Percentiles rank a stretch among this genome's conserved stretches.
phyloP scores from a whole-genome alignment of 2,888 invertebrate species.

The Crepidodera aurea region DNA sequence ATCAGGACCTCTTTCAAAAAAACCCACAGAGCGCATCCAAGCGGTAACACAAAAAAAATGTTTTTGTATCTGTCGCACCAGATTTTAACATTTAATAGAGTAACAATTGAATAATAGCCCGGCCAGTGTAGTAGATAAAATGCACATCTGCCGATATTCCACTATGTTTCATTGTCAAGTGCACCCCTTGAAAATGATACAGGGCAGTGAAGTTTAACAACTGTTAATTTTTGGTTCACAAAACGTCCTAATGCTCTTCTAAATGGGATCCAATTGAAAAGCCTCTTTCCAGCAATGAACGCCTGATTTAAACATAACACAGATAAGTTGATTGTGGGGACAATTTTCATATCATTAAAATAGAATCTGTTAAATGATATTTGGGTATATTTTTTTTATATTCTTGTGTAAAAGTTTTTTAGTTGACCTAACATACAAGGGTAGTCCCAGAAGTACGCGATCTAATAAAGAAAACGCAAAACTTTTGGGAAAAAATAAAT shows the following conservation, averaged over 20 bases:
- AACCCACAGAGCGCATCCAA: not conserved
- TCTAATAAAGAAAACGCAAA: too few relatives aligned
- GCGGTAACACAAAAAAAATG: slow-evolving; percentile 12
- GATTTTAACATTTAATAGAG: slow-evolving; percentile 30
- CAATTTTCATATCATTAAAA: slow-evolving; percentile 11
- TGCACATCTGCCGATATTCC: slow-evolving; percentile 49
- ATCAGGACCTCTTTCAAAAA: not conserved
- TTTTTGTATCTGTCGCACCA: slow-evolving; percentile 27
- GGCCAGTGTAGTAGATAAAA: too few relatives aligned
- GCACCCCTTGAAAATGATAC: slow-evolving; percentile 49
- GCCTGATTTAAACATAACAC: slow-evolving; percentile 18
- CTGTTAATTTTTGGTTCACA: slow-evolving; percentile 43
- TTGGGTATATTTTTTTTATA: not conserved
- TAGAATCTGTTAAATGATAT: not conserved
- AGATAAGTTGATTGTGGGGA: slow-evolving; percentile 18
- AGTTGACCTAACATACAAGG: too few relatives aligned
- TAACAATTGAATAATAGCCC: slow-evolving; percentile 32
- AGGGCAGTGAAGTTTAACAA: slow-evolving; percentile 45
- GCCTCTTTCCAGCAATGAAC: slow-evolving; percentile 12
- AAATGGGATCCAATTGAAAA: slow-evolving; percentile 33
- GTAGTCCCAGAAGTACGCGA: too few relatives aligned
- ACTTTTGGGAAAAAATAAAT: too few relatives aligned
- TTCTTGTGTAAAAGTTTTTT: too few relatives aligned
- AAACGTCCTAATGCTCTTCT: slow-evolving; percentile 30
- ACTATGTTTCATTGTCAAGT: slow-evolving; percentile 48